Percentiles rank a stretch among this genome's conserved stretches.
These are phyloP conservation scores for Apistogramma diplotaenia DNA, from an alignment of 2,113 vertebrate genomes.

Conservation along the genomic window DNA sequence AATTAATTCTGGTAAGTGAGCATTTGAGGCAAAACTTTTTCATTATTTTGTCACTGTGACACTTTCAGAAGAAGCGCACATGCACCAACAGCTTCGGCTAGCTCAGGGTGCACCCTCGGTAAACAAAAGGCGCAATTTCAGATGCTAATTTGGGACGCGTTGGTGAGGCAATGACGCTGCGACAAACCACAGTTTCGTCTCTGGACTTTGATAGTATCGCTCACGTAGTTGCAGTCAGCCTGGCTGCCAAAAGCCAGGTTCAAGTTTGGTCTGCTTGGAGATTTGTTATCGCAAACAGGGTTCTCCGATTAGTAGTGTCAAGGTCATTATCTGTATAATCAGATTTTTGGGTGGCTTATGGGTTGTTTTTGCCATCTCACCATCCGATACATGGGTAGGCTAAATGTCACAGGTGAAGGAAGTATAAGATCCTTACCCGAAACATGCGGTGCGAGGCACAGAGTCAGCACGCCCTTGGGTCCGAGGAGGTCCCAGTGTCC, in stretches of 20 bases:
- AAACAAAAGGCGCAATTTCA: not conserved
- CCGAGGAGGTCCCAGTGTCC: not conserved
- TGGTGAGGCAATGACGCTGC: not conserved
- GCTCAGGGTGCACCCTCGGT: too few relatives aligned
- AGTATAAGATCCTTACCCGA: not conserved
- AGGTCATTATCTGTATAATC: conserved; percentile 12
- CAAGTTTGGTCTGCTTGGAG: not conserved
- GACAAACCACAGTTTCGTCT: not conserved
- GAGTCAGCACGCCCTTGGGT: not conserved
- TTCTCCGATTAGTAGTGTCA: not conserved
- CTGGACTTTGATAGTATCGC: not conserved
- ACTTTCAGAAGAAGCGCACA: not conserved
- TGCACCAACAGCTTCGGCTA: accelerated
- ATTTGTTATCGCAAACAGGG: not conserved
- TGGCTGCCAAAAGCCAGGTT: not conserved
- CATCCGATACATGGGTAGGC: not conserved
- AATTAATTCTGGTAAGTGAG: conserved; percentile 38
- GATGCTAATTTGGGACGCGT: not conserved
- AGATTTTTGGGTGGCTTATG: not conserved
- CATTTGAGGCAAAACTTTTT: not conserved
- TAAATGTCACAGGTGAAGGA: not conserved
- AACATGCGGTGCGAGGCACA: not conserved
- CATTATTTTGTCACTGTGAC: not conserved
- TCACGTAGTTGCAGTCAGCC: not conserved
- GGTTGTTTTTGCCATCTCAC: not conserved